phyloP scores from a whole-genome alignment of 2,113 vertebrate species.

The Uria aalge region DNA sequence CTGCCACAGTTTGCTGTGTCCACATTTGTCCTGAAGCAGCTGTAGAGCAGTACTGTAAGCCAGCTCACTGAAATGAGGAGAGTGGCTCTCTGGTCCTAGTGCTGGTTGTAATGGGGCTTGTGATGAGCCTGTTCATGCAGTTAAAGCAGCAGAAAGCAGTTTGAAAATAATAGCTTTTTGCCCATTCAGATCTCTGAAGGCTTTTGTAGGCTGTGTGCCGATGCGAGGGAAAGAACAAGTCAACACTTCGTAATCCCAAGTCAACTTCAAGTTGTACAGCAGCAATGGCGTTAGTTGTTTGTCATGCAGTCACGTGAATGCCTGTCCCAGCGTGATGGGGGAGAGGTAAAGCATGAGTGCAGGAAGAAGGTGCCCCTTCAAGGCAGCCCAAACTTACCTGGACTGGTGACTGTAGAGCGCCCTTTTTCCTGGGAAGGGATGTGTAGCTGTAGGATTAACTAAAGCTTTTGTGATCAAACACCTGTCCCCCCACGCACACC shows the following conservation, averaged over 20 bases:
- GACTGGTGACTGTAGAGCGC: not conserved
- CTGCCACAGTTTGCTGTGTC: not conserved
- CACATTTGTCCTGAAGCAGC: not conserved
- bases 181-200: not conserved
- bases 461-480: not conserved
- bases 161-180: not conserved
- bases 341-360: not conserved
- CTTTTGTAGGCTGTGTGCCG: not conserved
- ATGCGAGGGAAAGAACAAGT: not conserved
- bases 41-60: not conserved
- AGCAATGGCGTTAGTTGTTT: not conserved
- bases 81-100: not conserved
- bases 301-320: fast-evolving
- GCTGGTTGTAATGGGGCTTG: fast-evolving
- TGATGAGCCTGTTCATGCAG: not conserved
- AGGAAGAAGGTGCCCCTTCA: not conserved
- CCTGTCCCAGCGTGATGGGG: fast-evolving
- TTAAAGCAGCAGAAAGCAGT: not conserved
- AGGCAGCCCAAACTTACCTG: not conserved
- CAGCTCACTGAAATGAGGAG: not conserved
- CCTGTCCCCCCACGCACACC: fast-evolving
- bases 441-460: not conserved
- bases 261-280: not conserved
- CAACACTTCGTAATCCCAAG: fast-evolving
- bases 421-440: not conserved